Conservation (phyloP, 92 coral and sea anemone species). For the Heliopora coerulea region DNA sequence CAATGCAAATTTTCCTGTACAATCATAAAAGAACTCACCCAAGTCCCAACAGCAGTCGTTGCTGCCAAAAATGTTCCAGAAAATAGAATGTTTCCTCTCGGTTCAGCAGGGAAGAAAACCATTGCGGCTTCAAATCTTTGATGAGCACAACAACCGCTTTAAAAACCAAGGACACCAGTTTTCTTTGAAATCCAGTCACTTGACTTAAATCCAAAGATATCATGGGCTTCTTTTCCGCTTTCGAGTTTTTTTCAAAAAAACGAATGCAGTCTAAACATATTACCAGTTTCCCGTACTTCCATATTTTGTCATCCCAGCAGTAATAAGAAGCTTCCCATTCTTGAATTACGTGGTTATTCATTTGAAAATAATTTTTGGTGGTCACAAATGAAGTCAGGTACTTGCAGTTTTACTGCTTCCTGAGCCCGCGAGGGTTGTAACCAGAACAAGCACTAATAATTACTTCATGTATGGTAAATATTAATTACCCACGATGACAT, state of each 20-base stretch:
- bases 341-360: conserved; percentile 41
- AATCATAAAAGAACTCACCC: too few relatives aligned
- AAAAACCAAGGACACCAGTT: conserved; percentile 58
- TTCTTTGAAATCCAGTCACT: conserved; percentile 56
- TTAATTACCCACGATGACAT: too few relatives aligned
- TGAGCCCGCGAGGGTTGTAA: not conserved
- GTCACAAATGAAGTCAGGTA: not conserved
- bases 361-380: not conserved
- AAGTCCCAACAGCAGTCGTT: conserved; percentile 69
- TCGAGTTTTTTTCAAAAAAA: conserved; percentile 54
- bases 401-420: not conserved
- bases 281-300: conserved; percentile 75
- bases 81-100: conserved; percentile 72
- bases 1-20: too few relatives aligned
- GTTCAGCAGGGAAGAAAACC: conserved; percentile 88
- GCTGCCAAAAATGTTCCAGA: conserved; percentile 95
- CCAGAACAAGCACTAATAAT: too few relatives aligned
- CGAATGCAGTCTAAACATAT: conserved; percentile 66
- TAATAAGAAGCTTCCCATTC: conserved; percentile 95
- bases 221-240: conserved; percentile 40
- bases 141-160: conserved; percentile 75
- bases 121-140: conserved; percentile 57
- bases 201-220: conserved; percentile 69
- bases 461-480: too few relatives aligned
- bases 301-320: conserved; percentile 57